Conservation (phyloP, 2,888 invertebrate species). For the Crepidodera aurea region DNA sequence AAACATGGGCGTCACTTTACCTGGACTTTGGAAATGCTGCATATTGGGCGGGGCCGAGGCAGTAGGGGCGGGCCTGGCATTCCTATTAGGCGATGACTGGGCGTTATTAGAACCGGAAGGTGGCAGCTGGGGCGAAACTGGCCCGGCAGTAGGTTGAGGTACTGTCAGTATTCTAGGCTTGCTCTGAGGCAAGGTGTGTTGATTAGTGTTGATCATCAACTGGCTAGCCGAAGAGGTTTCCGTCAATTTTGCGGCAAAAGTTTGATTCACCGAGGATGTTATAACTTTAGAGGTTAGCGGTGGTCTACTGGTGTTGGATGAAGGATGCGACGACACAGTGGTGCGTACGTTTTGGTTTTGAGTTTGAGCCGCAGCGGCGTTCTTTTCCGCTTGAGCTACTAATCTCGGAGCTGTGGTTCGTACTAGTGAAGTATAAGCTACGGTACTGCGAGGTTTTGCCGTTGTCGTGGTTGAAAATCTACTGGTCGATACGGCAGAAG, state of each 20-base stretch:
- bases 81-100: slow-evolving; percentile 55
- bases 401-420: slow-evolving; percentile 63
- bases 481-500: slow-evolving; percentile 44
- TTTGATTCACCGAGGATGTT: slow-evolving; percentile 66
- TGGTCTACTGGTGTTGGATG: slow-evolving; percentile 64
- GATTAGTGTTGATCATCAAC: slow-evolving; percentile 40
- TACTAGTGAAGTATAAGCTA: slow-evolving; percentile 46
- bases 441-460: slow-evolving; percentile 53
- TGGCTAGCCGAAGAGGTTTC: slow-evolving; percentile 56
- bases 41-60: slow-evolving; percentile 59
- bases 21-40: slow-evolving; percentile 55
- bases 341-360: slow-evolving; percentile 34
- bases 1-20: slow-evolving; percentile 28
- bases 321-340: slow-evolving; percentile 65
- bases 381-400: slow-evolving; percentile 66
- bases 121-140: slow-evolving; percentile 53
- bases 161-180: slow-evolving; percentile 19
- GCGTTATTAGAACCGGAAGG: slow-evolving; percentile 40
- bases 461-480: slow-evolving; percentile 43
- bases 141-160: slow-evolving; percentile 44
- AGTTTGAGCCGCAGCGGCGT: slow-evolving; percentile 56
- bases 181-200: slow-evolving; percentile 24
- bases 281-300: slow-evolving; percentile 48
- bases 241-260: slow-evolving; percentile 78
- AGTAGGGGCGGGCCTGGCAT: slow-evolving; percentile 55